A percentile compares a stretch with the other conserved stretches of the same genome.
These are phyloP conservation scores for Globodera ellingtonae DNA, from an alignment of 1,140 invertebrate species.

Conservation along the genomic window DNA sequence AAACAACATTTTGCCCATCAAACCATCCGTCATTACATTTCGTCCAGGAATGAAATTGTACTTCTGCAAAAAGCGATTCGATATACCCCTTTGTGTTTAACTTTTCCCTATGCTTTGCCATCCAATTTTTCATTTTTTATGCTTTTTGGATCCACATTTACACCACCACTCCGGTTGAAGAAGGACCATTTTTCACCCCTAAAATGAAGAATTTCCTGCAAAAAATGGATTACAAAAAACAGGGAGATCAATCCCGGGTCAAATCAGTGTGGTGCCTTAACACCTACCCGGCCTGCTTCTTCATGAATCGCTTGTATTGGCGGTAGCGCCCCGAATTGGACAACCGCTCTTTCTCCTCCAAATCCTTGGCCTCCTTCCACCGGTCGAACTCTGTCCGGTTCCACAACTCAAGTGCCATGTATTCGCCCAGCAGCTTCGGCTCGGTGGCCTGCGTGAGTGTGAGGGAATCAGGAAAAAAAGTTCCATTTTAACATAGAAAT, in stretches of 20 bases:
- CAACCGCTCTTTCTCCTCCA: conserved; percentile 78
- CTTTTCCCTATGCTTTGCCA: conserved; percentile 76
- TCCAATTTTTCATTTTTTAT: conserved; percentile 11
- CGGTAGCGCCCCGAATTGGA: conserved; percentile 77
- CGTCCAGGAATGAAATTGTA: conserved; percentile 60
- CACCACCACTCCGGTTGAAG: conserved; percentile 13
- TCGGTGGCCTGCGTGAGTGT: conserved; percentile 71
- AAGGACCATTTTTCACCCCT: not conserved
- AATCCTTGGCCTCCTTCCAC: conserved; percentile 81
- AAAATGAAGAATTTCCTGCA: not conserved
- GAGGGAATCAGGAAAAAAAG: conserved; percentile 5
- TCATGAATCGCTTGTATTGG: conserved; percentile 78
- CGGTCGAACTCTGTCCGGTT: conserved; percentile 76
- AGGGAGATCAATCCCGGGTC: too few relatives aligned
- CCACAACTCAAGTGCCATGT: conserved; percentile 79
- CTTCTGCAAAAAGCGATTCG: conserved; percentile 6
- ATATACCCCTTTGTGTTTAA: conserved; percentile 75
- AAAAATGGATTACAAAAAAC: not conserved
- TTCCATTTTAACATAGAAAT: not conserved
- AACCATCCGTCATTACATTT: conserved; percentile 24
- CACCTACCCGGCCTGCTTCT: conserved; percentile 73
- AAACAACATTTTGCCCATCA: not conserved
- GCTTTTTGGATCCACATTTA: conserved; percentile 1
- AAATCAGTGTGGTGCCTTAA: not conserved
- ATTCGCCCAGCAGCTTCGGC: conserved; percentile 77